Conservation (phyloP, 2,888 invertebrate genomes). For the Hyposoter dolosus region DNA sequence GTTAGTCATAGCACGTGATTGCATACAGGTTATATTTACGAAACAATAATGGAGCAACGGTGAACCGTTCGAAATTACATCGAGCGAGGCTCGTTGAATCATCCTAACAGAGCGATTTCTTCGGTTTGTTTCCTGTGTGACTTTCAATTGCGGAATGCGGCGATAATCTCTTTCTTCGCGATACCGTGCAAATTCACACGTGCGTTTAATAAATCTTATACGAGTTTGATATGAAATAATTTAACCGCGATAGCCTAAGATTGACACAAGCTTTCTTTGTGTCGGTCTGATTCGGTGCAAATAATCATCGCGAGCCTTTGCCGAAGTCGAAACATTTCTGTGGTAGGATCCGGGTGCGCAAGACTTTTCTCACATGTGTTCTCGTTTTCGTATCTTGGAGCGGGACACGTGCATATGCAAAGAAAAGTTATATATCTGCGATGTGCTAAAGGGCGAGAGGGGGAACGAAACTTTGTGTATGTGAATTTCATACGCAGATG, state of each 20-base stretch:
- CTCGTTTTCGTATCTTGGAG: conserved; percentile 47
- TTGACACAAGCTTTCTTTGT: not conserved
- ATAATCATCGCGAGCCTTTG: conserved; percentile 51
- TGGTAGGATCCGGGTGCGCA: conserved; percentile 39
- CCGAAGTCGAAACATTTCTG: not conserved
- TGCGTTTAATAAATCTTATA: not conserved
- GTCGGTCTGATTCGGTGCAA: not conserved
- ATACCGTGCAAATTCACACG: not conserved
- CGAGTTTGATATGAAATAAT: not conserved
- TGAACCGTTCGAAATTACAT: not conserved
- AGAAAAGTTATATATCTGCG: conserved; percentile 32
- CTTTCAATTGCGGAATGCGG: not conserved
- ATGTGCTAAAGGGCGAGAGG: not conserved
- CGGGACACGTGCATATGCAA: conserved; percentile 39
- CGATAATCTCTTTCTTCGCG: conserved; percentile 1
- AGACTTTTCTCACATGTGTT: conserved; percentile 24
- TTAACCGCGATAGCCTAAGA: not conserved
- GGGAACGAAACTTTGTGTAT: not conserved
- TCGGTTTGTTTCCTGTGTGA: not conserved
- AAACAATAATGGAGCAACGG: conserved; percentile 13
- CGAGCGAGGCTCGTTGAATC: not conserved
- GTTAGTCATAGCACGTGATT: conserved; percentile 16
- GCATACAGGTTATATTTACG: conserved; percentile 1
- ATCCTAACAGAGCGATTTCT: not conserved
- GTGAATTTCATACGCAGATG: conserved; percentile 77